Conservation (phyloP, 2,797 vertebrate genomes). For the Sebastes variabilis region DNA sequence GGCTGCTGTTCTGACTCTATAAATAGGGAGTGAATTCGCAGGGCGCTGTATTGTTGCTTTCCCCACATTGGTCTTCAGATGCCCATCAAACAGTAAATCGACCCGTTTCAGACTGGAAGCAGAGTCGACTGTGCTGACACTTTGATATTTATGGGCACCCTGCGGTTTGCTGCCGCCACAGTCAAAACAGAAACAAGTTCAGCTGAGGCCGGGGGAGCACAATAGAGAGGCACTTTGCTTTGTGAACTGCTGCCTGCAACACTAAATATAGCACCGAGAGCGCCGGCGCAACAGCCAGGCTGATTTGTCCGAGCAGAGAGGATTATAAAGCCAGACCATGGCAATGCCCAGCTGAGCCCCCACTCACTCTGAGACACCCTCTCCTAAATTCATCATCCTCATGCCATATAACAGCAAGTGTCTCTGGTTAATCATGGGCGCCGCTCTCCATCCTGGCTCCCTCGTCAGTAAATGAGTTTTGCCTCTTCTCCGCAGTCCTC, state of each 20-base stretch:
- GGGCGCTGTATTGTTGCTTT: slow-evolving; percentile 16
- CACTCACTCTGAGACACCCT: slow-evolving; percentile 37
- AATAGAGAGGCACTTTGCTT: slow-evolving; percentile 64
- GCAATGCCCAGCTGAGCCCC: slow-evolving; percentile 68
- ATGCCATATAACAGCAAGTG: neutral
- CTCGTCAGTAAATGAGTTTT: slow-evolving; percentile 14
- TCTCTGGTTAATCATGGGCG: slow-evolving; percentile 18
- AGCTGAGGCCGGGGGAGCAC: slow-evolving; percentile 49
- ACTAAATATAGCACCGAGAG: slow-evolving; percentile 76
- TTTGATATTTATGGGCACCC: slow-evolving; percentile 57
- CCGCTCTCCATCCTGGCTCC: slow-evolving; percentile 9
- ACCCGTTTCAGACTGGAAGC: slow-evolving; percentile 44
- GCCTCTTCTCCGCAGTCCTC: slow-evolving; percentile 9
- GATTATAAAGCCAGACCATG: slow-evolving; percentile 66
- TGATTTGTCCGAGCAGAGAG: slow-evolving; percentile 68
- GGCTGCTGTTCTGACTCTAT: slow-evolving; percentile 13
- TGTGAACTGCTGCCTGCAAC: slow-evolving; percentile 46
- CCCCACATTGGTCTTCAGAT: slow-evolving; percentile 1
- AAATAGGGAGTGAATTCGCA: slow-evolving; percentile 5
- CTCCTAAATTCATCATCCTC: slow-evolving; percentile 46
- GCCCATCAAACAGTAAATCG: slow-evolving; percentile 49
- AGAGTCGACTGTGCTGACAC: slow-evolving; percentile 24
- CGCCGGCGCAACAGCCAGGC: slow-evolving; percentile 50
- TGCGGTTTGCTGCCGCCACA: slow-evolving; percentile 24
- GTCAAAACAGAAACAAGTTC: slow-evolving; percentile 55